A percentile compares a stretch with the other conserved stretches of the same genome.
Evolutionary conservation across 1,140 invertebrate species (phyloP).

Genomic region (Rhagoletis zephyria): DNA sequence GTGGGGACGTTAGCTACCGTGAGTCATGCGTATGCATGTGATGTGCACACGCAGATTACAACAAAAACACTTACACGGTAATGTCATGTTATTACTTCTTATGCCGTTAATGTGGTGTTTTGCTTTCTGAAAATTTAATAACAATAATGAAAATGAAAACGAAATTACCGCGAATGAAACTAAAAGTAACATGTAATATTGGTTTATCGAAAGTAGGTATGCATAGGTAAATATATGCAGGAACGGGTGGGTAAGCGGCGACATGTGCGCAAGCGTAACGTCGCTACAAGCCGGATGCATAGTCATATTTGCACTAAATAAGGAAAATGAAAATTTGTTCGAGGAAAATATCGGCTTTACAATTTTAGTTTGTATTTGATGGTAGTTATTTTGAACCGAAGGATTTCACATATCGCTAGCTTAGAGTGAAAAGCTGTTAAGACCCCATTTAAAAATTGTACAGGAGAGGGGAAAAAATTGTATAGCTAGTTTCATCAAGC

Average conservation of each 20-base stretch:
- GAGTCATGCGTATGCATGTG: constrained; percentile 4
- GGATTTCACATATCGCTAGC: no score
- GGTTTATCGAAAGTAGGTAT: background rate
- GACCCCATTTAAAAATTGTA: no score
- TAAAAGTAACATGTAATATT: constrained; percentile 42
- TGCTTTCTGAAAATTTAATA: constrained; percentile 45
- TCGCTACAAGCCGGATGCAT: no score
- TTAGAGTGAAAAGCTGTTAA: no score
- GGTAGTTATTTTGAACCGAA: no score
- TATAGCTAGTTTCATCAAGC: no score
- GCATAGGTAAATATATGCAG: background rate
- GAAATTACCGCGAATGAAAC: constrained; percentile 11
- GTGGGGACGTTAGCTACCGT: constrained; percentile 41
- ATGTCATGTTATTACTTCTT: background rate
- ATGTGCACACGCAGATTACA: constrained; percentile 42
- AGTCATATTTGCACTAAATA: no score
- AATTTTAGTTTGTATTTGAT: no score
- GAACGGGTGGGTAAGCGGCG: background rate
- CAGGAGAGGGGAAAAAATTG: no score
- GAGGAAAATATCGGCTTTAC: background rate
- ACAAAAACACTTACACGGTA: background rate
- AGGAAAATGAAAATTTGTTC: background rate
- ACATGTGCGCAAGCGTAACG: no score
- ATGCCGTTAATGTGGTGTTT: background rate
- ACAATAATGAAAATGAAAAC: constrained; percentile 27